These are phyloP conservation scores for Arge pagana DNA, from an alignment of 2,888 invertebrate species.

Conservation along the genomic window DNA sequence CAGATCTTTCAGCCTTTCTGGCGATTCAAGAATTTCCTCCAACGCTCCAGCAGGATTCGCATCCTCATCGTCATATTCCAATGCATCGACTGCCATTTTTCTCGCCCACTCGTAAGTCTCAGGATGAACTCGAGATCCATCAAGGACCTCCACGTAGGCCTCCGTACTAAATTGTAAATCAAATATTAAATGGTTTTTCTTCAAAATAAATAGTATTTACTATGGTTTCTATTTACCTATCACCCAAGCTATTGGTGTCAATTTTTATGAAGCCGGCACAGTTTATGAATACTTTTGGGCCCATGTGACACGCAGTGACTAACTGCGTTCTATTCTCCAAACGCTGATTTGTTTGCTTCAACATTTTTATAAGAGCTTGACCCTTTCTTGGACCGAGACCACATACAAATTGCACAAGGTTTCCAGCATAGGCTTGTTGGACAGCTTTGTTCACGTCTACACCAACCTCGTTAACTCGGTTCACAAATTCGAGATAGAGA, in stretches of 20 bases:
- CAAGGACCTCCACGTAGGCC: slow-evolving; percentile 93
- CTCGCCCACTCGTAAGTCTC: slow-evolving; percentile 99
- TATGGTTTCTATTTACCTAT: slow-evolving; percentile 67
- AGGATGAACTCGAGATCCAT: slow-evolving; percentile 97
- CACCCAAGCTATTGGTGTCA: slow-evolving; percentile 93
- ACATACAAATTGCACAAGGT: slow-evolving; percentile 94
- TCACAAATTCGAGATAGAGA: slow-evolving; percentile 88
- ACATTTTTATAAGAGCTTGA: slow-evolving; percentile 79
- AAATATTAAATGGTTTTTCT: slow-evolving; percentile 9
- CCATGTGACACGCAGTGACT: slow-evolving; percentile 95
- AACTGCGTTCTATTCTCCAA: slow-evolving; percentile 94
- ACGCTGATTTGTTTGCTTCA: slow-evolving; percentile 90
- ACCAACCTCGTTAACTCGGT: slow-evolving; percentile 96
- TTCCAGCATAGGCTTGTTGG: slow-evolving; percentile 83
- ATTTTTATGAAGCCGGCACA: slow-evolving; percentile 99
- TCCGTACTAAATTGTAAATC: slow-evolving; percentile 70
- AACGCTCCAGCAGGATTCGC: slow-evolving; percentile 95
- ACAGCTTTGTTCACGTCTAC: slow-evolving; percentile 96
- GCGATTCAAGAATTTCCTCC: slow-evolving; percentile 95
- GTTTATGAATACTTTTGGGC: slow-evolving; percentile 97
- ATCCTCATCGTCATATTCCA: slow-evolving; percentile 97
- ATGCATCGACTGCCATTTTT: slow-evolving; percentile 99
- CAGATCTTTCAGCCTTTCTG: slow-evolving; percentile 91
- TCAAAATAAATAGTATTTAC: slow-evolving; percentile 13
- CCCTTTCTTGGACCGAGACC: slow-evolving; percentile 96